Percentiles rank a stretch among this genome's conserved stretches.
Conservation (phyloP, 2,797 vertebrate genomes). For the Pipistrellus pipistrellus region DNA sequence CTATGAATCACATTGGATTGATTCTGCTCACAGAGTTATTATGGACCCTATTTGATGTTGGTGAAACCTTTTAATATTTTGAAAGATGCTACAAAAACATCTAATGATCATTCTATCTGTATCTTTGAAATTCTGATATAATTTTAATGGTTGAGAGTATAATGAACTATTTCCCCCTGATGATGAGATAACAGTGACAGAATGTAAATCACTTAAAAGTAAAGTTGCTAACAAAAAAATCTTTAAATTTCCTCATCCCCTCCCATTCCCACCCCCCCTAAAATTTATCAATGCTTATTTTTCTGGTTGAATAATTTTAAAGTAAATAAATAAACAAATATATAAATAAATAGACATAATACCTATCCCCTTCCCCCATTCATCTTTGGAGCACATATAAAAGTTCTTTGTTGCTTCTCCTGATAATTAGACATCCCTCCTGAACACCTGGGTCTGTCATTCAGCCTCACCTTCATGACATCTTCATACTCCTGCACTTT, state of each 20-base stretch:
- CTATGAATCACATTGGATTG: neutral
- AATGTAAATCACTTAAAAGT: constrained; percentile 53
- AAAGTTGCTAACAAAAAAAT: constrained; percentile 41
- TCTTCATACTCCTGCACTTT: neutral
- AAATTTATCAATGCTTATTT: constrained; percentile 36
- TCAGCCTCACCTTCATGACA: neutral
- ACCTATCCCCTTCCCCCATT: neutral
- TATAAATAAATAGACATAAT: neutral
- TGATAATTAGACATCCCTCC: neutral
- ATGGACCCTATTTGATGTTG: neutral
- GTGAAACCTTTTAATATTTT: neutral
- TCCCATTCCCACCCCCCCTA: neutral
- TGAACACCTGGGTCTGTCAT: neutral
- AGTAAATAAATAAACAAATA: neutral
- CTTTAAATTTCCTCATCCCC: neutral
- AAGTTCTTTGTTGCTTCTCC: neutral
- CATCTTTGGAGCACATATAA: neutral
- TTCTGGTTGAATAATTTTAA: constrained; percentile 16
- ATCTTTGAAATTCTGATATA: constrained; percentile 46
- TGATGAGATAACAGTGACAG: constrained; percentile 6
- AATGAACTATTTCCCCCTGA: neutral
- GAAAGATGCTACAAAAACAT: neutral
- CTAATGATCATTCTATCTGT: neutral
- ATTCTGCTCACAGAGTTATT: constrained; percentile 8
- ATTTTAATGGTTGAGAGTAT: constrained; percentile 34